Percentiles rank a stretch among this genome's conserved stretches.
Conservation (phyloP, 2,797 vertebrate species). For the Enteromius viviparus region DNA sequence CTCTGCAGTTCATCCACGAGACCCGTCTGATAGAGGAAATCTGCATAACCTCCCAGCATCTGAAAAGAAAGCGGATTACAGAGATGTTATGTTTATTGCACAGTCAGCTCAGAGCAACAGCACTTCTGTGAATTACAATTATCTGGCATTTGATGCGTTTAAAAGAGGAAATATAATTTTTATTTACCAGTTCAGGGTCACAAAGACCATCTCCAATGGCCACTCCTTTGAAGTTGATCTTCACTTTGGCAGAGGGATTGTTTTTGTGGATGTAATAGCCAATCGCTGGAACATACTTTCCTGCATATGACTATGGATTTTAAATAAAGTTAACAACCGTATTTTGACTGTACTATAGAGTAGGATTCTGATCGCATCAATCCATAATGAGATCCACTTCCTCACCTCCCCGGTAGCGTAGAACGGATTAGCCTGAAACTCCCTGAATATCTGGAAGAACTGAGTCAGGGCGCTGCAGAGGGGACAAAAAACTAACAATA, state of each 20-base stretch:
- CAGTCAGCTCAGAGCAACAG: neutral
- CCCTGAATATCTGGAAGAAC: constrained; percentile 87
- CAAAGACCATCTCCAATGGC: constrained; percentile 82
- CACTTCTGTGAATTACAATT: neutral
- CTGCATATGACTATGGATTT: constrained; percentile 77
- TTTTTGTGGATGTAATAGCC: constrained; percentile 83
- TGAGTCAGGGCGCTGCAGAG: constrained; percentile 77
- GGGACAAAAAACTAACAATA: constrained; percentile 40
- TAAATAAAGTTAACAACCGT: neutral
- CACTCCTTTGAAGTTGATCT: constrained; percentile 85
- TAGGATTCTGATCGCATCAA: constrained; percentile 18
- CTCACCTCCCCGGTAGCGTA: constrained; percentile 85
- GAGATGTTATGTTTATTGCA: neutral
- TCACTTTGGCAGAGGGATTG: constrained; percentile 77
- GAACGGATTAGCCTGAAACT: constrained; percentile 86
- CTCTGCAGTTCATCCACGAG: constrained; percentile 75
- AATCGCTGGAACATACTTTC: constrained; percentile 84
- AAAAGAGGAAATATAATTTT: neutral
- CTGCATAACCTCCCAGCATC: constrained; percentile 80
- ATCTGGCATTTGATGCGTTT: neutral
- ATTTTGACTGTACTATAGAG: neutral
- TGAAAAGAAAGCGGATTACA: constrained; percentile 52
- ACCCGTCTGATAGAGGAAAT: constrained; percentile 79
- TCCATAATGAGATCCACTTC: constrained; percentile 28
- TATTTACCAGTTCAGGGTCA: constrained; percentile 83